These are phyloP conservation scores for Tubulanus polymorphus DNA, from an alignment of 2,888 invertebrate genomes.

Conservation along the genomic window DNA sequence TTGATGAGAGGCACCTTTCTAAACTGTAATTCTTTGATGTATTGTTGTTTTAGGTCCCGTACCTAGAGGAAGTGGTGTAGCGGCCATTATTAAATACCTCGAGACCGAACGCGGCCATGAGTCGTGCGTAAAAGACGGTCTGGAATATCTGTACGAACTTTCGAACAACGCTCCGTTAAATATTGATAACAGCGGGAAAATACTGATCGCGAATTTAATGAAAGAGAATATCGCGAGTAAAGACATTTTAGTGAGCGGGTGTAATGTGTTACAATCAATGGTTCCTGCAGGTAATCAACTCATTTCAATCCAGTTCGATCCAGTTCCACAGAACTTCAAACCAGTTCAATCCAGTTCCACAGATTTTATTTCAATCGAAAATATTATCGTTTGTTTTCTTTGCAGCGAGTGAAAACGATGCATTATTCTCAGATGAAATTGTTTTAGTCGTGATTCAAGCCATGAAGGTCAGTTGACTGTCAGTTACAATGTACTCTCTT, in stretches of 20 bases:
- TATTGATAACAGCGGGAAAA: slow-evolving; percentile 31
- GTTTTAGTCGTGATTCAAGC: slow-evolving; percentile 33
- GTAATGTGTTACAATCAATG: slow-evolving; percentile 32
- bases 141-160: slow-evolving; percentile 34
- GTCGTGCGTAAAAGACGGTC: slow-evolving; percentile 32
- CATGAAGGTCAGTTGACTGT: slow-evolving; percentile 43
- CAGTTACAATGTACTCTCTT: no score
- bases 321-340: no score
- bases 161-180: slow-evolving; percentile 26
- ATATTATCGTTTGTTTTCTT: no score
- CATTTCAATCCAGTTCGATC: no score
- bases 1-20: neutral
- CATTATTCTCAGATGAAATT: slow-evolving; percentile 38
- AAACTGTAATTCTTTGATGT: neutral
- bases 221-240: slow-evolving; percentile 35
- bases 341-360: no score
- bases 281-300: no score
- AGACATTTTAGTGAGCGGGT: slow-evolving; percentile 37
- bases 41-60: slow-evolving; percentile 23
- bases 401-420: slow-evolving; percentile 36
- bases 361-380: no score
- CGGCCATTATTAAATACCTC: slow-evolving; percentile 36
- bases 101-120: slow-evolving; percentile 37
- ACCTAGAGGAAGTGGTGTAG: slow-evolving; percentile 30
- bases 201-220: slow-evolving; percentile 41